Evolutionary conservation across 2,888 invertebrate genomes (phyloP).

Genomic region (Leptopterna dolabrata): DNA sequence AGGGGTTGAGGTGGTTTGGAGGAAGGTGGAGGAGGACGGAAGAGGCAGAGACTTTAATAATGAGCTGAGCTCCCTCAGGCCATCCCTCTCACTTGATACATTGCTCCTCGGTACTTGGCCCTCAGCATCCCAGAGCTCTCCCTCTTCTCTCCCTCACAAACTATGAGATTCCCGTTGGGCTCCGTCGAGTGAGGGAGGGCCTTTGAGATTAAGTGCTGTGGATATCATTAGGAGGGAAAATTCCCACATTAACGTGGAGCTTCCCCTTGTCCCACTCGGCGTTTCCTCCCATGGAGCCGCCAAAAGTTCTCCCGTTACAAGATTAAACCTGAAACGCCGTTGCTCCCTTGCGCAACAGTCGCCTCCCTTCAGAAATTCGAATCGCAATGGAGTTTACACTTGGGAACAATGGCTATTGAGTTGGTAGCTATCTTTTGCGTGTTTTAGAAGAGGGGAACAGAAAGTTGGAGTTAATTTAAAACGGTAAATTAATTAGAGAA

Average conservation of each 20-base stretch:
- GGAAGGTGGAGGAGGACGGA: slow-evolving; percentile 27
- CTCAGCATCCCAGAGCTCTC: not conserved
- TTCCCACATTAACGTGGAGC: slow-evolving; percentile 47
- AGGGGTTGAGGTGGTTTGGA: slow-evolving; percentile 5
- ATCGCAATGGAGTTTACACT: slow-evolving; percentile 3
- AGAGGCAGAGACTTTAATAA: slow-evolving; percentile 39
- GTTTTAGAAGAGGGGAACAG: not conserved
- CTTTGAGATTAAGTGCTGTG: slow-evolving; percentile 50
- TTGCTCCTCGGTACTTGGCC: slow-evolving; percentile 39
- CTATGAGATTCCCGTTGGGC: not conserved
- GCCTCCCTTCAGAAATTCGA: not conserved
- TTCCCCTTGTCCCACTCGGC: slow-evolving; percentile 28
- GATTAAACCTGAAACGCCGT: slow-evolving; percentile 45
- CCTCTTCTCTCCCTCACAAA: not conserved
- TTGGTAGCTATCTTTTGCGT: not conserved
- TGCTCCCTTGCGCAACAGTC: not conserved
- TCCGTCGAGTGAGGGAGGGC: not conserved
- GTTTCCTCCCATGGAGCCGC: slow-evolving; percentile 1
- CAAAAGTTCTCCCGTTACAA: slow-evolving; percentile 39
- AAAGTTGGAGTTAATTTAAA: not conserved
- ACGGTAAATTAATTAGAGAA: not conserved
- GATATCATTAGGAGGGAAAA: slow-evolving; percentile 51
- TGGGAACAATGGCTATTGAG: not conserved
- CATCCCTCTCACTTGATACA: slow-evolving; percentile 49
- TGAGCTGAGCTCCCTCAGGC: slow-evolving; percentile 47